Evolutionary conservation across 2,113 vertebrate genomes (phyloP).

Genomic region (Pollachius pollachius): DNA sequence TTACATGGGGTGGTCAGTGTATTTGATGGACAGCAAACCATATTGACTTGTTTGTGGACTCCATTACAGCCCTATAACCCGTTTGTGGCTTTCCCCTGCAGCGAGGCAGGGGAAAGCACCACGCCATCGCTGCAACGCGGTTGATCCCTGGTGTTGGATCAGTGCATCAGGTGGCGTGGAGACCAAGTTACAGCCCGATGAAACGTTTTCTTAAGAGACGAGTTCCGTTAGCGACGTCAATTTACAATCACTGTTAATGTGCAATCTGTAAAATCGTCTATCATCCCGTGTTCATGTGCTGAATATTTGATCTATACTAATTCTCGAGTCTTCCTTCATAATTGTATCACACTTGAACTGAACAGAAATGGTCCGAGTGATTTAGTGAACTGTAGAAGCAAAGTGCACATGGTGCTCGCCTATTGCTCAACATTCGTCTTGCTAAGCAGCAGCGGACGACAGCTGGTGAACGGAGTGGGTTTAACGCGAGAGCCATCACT

Average conservation of each 20-base stretch:
- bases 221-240: not conserved
- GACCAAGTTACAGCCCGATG: not conserved
- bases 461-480: constrained; percentile 29
- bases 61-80: constrained; percentile 54
- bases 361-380: not conserved
- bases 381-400: not conserved
- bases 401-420: constrained; percentile 3
- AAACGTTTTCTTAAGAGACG: not conserved
- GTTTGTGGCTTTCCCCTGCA: constrained; percentile 40
- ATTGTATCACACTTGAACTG: not conserved
- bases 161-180: not conserved
- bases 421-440: constrained; percentile 41
- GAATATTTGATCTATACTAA: not conserved
- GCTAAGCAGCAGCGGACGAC: constrained; percentile 38
- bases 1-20: constrained; percentile 36
- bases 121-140: constrained; percentile 10
- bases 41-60: constrained; percentile 59
- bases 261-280: not conserved
- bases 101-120: not conserved
- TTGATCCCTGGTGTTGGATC: constrained; percentile 13
- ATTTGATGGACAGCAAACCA: constrained; percentile 49
- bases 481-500: constrained; percentile 42
- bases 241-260: not conserved
- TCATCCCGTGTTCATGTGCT: not conserved
- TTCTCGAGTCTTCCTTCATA: not conserved